Base-by-base conservation (phyloP, 1,140 invertebrate genomes). In the Hesperophylax magnus region DNA sequence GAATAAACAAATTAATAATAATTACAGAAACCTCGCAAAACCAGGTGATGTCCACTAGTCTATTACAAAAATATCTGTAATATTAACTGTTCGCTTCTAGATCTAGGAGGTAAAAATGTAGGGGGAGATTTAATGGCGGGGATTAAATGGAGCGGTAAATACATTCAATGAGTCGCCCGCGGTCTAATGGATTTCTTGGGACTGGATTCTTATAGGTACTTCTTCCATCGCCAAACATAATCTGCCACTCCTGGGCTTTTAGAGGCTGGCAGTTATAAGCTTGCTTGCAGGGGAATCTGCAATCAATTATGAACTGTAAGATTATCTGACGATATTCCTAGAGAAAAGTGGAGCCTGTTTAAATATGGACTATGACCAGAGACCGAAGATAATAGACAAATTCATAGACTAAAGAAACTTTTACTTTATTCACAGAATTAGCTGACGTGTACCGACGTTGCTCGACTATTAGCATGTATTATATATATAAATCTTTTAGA, bases 131-230 rank as follows among this genome's bases (percentile, higher is more conserved):
- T 75, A 58, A 75, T 75, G 71, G 71, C 20, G 71, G 4, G 71
- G 71, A 56, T 31, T 27, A 27, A 24, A 75, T 24, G n/a, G 71
- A 27, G 22, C 71, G 71, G 52, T 75, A 75, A 75, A 75, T 54
- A 75, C 71, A 56, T 75, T 75, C 71, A 75, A 75, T 54, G 53
- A 56, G 18, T 56, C 22, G 11, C 53, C n/a, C 54, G 52, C 22
- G 71, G 20, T 31, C 71, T 75, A 75, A 75, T 75, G 71, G 71
- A 27, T 56, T 75, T 75, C 53, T 58, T 22, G 67, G 67, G 67
- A 20, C 67, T 17, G 11, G 63, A 71, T 71, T 2, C 67, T 52
- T 18, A 47, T 47, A 27, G 27, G 27, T 9, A 47, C n/a, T 52
- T 52, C n/a, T 20, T 71, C 67, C 9, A 47, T 52, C 39, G 20